Evolutionary conservation across 2,888 invertebrate species (phyloP).

Genomic region (Stratiomys singularior): DNA sequence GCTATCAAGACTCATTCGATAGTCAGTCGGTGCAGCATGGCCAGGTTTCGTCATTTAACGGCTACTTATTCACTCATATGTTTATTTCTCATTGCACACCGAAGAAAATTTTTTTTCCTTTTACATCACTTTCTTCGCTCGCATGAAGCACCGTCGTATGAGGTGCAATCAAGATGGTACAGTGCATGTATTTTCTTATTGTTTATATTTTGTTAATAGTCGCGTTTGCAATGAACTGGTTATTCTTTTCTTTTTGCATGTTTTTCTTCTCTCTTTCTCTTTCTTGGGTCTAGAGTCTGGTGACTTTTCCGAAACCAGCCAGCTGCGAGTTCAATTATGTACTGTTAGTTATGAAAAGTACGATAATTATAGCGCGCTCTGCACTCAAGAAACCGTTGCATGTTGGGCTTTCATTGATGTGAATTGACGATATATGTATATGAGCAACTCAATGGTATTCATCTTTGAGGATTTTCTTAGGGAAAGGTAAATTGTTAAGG

Average conservation of each 20-base stretch:
- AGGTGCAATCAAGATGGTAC: neutral
- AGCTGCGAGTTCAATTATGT: conserved; percentile 31
- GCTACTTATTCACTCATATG: neutral
- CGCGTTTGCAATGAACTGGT: conserved; percentile 4
- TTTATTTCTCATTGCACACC: conserved; percentile 5
- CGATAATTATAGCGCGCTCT: conserved; percentile 27
- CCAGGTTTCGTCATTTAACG: conserved; percentile 25
- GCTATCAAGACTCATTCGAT: neutral
- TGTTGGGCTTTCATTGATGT: conserved; percentile 9
- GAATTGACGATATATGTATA: neutral
- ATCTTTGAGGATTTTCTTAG: neutral
- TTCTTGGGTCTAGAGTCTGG: neutral
- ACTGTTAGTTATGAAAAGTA: conserved; percentile 33
- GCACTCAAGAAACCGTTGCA: conserved; percentile 27
- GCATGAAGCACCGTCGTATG: neutral
- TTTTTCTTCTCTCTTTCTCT: neutral
- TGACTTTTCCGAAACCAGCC: neutral
- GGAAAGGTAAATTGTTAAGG: conserved; percentile 15
- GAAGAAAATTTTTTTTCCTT: conserved; percentile 33
- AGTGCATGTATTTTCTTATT: neutral
- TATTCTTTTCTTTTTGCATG: neutral
- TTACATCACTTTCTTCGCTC: conserved; percentile 29
- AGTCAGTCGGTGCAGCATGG: neutral
- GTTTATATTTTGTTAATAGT: neutral
- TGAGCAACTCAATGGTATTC: neutral